Evolutionary conservation across 2,797 vertebrate genomes (phyloP).

Genomic region (Sebastes nivosus): DNA sequence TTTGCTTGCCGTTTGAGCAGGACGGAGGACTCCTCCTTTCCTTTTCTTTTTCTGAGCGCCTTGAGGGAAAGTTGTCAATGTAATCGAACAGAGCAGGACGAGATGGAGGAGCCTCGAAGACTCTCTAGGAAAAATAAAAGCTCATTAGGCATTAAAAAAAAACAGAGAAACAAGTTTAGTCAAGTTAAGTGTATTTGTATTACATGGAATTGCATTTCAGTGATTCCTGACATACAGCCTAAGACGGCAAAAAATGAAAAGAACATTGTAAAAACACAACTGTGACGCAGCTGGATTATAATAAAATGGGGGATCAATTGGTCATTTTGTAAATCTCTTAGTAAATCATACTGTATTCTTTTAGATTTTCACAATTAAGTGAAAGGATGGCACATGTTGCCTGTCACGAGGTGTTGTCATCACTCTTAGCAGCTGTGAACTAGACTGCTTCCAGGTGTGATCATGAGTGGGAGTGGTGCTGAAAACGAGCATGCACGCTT

Average conservation of each 20-base stretch:
- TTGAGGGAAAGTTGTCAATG: constrained; percentile 82
- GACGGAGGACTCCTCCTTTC: constrained; percentile 60
- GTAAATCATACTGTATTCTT: not conserved
- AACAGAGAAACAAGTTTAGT: not conserved
- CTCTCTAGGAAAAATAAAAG: constrained; percentile 57
- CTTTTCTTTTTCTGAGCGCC: constrained; percentile 73
- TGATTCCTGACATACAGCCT: no score
- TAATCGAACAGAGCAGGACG: constrained; percentile 70
- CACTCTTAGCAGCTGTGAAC: not conserved
- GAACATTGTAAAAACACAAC: not conserved
- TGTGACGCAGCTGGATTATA: not conserved
- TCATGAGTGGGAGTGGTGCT: not conserved
- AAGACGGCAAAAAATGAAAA: not conserved
- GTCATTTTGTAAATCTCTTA: not conserved
- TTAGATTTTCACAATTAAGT: not conserved
- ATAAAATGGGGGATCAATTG: not conserved
- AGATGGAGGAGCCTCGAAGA: constrained; percentile 79
- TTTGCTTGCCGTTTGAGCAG: constrained; percentile 60
- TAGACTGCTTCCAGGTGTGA: not conserved
- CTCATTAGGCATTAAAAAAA: not conserved
- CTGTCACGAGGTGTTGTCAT: not conserved
- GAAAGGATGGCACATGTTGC: not conserved
- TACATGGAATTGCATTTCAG: not conserved
- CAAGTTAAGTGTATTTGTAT: not conserved
- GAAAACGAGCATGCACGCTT: not conserved